phyloP scores from a whole-genome alignment of 2,888 invertebrate species.

The Lucinisca nassula region DNA sequence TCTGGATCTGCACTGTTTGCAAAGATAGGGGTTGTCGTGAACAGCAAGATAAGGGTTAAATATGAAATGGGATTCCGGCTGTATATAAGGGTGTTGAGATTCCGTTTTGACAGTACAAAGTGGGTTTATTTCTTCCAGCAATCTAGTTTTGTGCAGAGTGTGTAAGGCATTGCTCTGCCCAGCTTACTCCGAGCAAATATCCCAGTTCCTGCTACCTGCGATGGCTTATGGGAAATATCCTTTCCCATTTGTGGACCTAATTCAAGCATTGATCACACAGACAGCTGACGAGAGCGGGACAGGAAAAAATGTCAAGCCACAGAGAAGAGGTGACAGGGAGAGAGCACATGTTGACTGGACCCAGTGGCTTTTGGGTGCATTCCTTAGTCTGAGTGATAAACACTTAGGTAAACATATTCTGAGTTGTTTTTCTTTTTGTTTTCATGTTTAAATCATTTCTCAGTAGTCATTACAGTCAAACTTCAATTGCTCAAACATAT shows the following conservation, averaged over 20 bases:
- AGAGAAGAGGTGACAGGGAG: slow-evolving; percentile 28
- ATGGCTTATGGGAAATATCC: slow-evolving; percentile 84
- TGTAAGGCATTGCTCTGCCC: slow-evolving; percentile 84
- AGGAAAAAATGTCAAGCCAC: slow-evolving; percentile 53
- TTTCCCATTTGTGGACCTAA: slow-evolving; percentile 86
- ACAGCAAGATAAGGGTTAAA: too few species aligned
- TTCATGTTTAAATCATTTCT: too few species aligned
- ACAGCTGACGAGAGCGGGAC: slow-evolving; percentile 53
- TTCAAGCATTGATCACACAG: slow-evolving; percentile 81
- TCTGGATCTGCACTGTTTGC: too few species aligned
- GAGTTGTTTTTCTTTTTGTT: too few species aligned
- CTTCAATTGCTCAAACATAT: too few species aligned
- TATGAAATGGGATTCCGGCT: too few species aligned
- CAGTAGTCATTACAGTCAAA: too few species aligned
- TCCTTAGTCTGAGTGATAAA: slow-evolving; percentile 91
- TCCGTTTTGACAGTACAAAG: too few species aligned
- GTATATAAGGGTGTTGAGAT: too few species aligned
- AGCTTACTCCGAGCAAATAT: slow-evolving; percentile 85
- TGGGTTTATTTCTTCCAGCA: slow-evolving; percentile 66
- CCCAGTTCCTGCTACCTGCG: slow-evolving; percentile 86
- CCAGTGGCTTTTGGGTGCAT: slow-evolving; percentile 92
- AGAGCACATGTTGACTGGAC: slow-evolving; percentile 87
- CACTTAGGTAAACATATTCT: slow-evolving; percentile 92
- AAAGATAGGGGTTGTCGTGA: too few species aligned
- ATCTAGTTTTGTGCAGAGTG: slow-evolving; percentile 71